phyloP scores from a whole-genome alignment of 2,888 invertebrate species.

The Cerastoderma edule region DNA sequence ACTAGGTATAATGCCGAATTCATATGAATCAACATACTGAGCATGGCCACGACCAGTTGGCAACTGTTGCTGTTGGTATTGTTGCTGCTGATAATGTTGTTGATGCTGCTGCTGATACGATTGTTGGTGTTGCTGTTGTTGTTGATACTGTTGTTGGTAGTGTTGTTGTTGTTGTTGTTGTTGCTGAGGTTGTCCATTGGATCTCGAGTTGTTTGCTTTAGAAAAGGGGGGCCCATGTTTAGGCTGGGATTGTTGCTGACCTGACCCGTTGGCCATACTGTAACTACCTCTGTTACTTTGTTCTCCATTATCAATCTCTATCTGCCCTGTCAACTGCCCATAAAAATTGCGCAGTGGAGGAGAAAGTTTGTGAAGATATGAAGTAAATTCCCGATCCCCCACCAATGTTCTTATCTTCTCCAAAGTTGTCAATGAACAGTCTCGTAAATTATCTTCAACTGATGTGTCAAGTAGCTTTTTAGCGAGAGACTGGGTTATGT shows the following conservation, averaged over 20 bases:
- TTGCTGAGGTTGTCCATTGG: constrained; percentile 37
- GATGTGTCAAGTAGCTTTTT: constrained; percentile 78
- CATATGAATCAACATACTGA: constrained; percentile 71
- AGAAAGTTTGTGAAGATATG: constrained; percentile 78
- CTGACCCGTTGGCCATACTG: constrained; percentile 32
- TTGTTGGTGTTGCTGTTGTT: constrained; percentile 40
- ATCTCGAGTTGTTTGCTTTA: constrained; percentile 35
- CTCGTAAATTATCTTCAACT: constrained; percentile 79
- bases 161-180: background rate
- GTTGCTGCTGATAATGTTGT: too few relatives aligned
- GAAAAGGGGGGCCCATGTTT: constrained; percentile 50
- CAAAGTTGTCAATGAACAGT: constrained; percentile 81
- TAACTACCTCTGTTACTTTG: constrained; percentile 29
- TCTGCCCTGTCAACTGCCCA: constrained; percentile 70
- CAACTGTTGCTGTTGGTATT: constrained; percentile 37
- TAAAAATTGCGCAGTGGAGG: constrained; percentile 74
- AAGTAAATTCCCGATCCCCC: constrained; percentile 82
- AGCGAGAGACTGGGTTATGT: constrained; percentile 81
- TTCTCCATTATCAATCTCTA: constrained; percentile 48
- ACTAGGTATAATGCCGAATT: constrained; percentile 84
- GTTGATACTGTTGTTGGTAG: too few relatives aligned
- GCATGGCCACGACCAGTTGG: constrained; percentile 38
- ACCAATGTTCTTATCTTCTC: constrained; percentile 83
- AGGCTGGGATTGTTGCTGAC: constrained; percentile 37
- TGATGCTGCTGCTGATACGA: too few relatives aligned